Base-by-base conservation (phyloP, 2,888 invertebrate genomes). In the Heterodera filipjevi region DNA sequence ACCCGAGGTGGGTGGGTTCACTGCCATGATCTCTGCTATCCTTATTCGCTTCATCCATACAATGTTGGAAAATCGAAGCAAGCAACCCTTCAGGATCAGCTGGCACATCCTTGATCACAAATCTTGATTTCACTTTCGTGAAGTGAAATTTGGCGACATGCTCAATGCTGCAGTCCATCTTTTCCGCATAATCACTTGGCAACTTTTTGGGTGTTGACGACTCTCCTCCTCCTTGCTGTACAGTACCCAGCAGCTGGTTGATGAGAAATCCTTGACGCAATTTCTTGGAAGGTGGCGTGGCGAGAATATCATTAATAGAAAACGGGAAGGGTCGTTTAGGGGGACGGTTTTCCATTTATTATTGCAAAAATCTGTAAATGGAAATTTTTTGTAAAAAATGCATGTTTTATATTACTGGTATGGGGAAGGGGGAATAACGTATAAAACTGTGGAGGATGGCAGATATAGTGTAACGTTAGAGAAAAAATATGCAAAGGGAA, bases 21-120 rank as follows among this genome's bases (percentile, higher is more conserved):
- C n/a, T 12, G 6, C 71, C 27, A 22, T 70, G n/a, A 22, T 27
- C 44, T 10, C 71, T n/a, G 30, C 71, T 27, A n/a, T 70, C 30
- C 10, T 10, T n/a, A 5, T 44, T 39, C 10, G 71, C 71, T 12
- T 70, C 71, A 27, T 70, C 71, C 2, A 70, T 70, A n/a, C 71
- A 70, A n/a, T 70, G 10, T 70, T 70, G 22, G 71, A n/a, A 70
- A 22, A 70, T 27, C 10, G 71, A 3, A 10, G 71, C 2, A 72
- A 44, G 71, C 22, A 70, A n/a, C 2, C 27, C 71, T 46, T 70
- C 71, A 10, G 71, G 71, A 70, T 30, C 30, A 10, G n/a, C 71
- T 46, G 71, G 71, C n/a, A 70, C 30, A 27, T 70, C 71, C 71
- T n/a, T 10, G 44, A 70, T 70, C n/a, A n/a, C n/a, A 30, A 70